Percentiles rank a stretch among this genome's conserved stretches.
These are phyloP conservation scores for Liolophura sinensis DNA, from an alignment of 1,140 invertebrate genomes.

Conservation along the genomic window DNA sequence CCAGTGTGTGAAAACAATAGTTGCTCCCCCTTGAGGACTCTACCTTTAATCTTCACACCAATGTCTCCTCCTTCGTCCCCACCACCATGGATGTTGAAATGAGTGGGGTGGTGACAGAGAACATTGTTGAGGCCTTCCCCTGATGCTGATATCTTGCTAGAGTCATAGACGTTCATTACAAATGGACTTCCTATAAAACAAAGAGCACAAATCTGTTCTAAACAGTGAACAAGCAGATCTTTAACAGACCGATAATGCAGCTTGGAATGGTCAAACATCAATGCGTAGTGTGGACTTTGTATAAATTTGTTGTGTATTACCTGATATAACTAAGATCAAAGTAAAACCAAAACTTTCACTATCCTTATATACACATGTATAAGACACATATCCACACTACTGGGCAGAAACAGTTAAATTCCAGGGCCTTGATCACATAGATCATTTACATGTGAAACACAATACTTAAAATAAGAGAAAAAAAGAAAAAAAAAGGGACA, in stretches of 20 bases:
- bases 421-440: too few relatives aligned
- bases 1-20: not conserved
- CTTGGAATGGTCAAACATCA: not conserved
- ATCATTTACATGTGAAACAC: too few relatives aligned
- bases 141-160: conserved; percentile 33
- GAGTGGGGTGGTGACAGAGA: conserved; percentile 80
- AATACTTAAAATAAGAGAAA: too few relatives aligned
- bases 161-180: conserved; percentile 47
- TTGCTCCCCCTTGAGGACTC: not conserved
- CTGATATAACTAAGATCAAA: too few relatives aligned
- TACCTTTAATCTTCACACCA: conserved; percentile 68
- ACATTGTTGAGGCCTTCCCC: conserved; percentile 61
- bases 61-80: conserved; percentile 70
- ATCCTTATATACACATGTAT: too few relatives aligned
- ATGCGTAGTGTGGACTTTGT: not conserved
- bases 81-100: conserved; percentile 81
- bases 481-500: too few relatives aligned
- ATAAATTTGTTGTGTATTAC: too few relatives aligned
- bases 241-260: not conserved
- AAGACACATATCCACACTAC: too few relatives aligned
- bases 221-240: not conserved
- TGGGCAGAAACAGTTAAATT: too few relatives aligned
- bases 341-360: too few relatives aligned
- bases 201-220: conserved; percentile 8
- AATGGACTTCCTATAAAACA: conserved; percentile 47